phyloP scores from a whole-genome alignment of 2,888 invertebrate genomes.

The Nomada hirtipes region DNA sequence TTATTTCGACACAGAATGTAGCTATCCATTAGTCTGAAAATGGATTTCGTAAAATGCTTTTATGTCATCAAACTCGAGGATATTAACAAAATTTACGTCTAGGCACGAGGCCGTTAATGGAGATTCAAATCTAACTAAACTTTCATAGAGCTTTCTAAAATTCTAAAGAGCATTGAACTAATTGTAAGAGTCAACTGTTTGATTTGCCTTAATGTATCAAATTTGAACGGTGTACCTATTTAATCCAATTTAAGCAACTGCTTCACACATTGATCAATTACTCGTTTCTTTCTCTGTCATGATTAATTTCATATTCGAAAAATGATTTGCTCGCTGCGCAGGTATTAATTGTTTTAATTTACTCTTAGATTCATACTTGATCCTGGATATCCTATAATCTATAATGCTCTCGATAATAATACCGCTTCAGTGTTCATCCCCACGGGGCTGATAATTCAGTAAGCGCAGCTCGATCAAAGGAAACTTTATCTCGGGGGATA shows the following conservation, averaged over 20 bases:
- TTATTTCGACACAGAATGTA: conserved; percentile 52
- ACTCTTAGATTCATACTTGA: background rate
- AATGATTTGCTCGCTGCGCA: background rate
- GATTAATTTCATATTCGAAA: background rate
- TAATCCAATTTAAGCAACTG: background rate
- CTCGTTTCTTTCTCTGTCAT: background rate
- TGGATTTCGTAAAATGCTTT: conserved; percentile 59
- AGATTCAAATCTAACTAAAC: conserved; percentile 41
- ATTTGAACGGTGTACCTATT: too few relatives aligned
- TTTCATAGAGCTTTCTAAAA: conserved; percentile 7
- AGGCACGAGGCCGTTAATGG: conserved; percentile 30
- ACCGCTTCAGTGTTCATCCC: background rate
- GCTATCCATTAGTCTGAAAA: conserved; percentile 59
- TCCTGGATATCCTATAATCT: background rate
- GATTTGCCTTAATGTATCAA: background rate
- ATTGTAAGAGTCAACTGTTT: background rate
- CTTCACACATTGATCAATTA: background rate
- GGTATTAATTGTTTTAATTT: background rate
- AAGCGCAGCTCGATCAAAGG: conserved; percentile 17
- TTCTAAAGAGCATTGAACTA: background rate
- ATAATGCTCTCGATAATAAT: background rate
- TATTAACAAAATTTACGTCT: conserved; percentile 53
- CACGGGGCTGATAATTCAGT: background rate
- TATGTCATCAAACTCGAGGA: conserved; percentile 39
- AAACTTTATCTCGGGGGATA: conserved; percentile 20